Evolutionary conservation across 2,888 invertebrate species (phyloP).

Genomic region (Cremastinae sp.): DNA sequence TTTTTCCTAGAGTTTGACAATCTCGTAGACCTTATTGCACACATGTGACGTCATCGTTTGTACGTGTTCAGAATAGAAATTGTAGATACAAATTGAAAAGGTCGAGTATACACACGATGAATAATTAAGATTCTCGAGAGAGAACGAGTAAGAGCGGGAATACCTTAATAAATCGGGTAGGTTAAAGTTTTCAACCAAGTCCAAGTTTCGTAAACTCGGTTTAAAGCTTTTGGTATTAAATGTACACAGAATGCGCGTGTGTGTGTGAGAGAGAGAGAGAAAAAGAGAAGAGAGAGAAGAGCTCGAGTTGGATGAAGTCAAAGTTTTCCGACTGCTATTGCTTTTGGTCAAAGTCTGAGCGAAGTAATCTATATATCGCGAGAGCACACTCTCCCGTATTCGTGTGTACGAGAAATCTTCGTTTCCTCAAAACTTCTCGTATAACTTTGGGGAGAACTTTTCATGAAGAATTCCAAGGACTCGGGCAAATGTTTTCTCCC

Average conservation of each 20-base stretch:
- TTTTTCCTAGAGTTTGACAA: no score
- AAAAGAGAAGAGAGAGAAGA: no score
- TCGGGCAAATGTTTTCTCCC: background rate
- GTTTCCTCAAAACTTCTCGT: background rate
- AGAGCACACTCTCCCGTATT: background rate
- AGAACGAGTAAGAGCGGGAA: background rate
- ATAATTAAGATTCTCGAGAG: background rate
- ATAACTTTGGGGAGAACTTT: constrained; percentile 19
- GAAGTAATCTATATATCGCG: constrained; percentile 17
- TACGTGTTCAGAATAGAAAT: background rate
- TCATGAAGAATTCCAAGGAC: constrained; percentile 27
- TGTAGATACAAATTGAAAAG: background rate
- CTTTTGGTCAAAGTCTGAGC: constrained; percentile 27
- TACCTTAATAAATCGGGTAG: constrained; percentile 16
- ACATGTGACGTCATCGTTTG: no score
- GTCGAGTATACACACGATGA: background rate
- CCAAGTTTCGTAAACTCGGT: constrained; percentile 34
- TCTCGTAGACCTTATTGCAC: background rate
- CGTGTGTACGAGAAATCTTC: background rate
- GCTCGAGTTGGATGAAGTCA: constrained; percentile 9
- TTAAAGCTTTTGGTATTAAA: constrained; percentile 4
- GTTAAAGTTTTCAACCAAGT: constrained; percentile 23
- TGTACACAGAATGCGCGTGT: background rate
- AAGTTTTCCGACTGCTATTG: constrained; percentile 42
- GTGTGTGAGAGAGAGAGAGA: no score